phyloP scores from a whole-genome alignment of 2,888 invertebrate genomes.

The Drosophila nr. fundita region DNA sequence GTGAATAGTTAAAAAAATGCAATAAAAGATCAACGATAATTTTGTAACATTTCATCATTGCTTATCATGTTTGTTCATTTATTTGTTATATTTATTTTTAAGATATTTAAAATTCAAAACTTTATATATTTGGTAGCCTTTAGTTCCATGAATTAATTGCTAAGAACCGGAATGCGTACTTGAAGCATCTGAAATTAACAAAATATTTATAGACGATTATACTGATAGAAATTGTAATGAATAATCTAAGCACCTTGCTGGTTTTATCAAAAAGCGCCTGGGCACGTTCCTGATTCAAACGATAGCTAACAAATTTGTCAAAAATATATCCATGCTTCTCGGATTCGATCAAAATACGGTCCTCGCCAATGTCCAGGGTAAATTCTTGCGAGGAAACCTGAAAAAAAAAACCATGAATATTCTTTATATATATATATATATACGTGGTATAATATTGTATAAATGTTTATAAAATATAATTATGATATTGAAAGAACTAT shows the following conservation, averaged over 20 bases:
- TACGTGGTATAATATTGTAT: background rate
- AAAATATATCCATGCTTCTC: slow-evolving; percentile 87
- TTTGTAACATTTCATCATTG: background rate
- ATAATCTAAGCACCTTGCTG: slow-evolving; percentile 84
- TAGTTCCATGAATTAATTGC: slow-evolving; percentile 8
- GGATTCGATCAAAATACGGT: slow-evolving; percentile 89
- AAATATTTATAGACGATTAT: background rate
- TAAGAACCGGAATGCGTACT: slow-evolving; percentile 78
- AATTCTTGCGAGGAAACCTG: slow-evolving; percentile 88
- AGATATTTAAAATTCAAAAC: background rate
- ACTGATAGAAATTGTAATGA: slow-evolving; percentile 14
- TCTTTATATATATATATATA: background rate
- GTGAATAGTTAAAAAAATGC: background rate
- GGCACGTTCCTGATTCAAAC: slow-evolving; percentile 87
- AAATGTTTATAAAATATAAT: background rate
- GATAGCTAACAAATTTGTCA: slow-evolving; percentile 90
- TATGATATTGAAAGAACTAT: background rate
- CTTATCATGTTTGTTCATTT: background rate
- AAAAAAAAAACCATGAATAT: background rate
- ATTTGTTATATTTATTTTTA: slow-evolving; percentile 2
- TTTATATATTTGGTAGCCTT: slow-evolving; percentile 1
- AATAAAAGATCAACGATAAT: background rate
- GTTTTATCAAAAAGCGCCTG: slow-evolving; percentile 86
- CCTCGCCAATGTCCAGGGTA: slow-evolving; percentile 90
- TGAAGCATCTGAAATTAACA: slow-evolving; percentile 81